A percentile compares a stretch with the other conserved stretches of the same genome.
Evolutionary conservation across 2,113 vertebrate species (phyloP).

Genomic region (Amphiprion ocellaris): DNA sequence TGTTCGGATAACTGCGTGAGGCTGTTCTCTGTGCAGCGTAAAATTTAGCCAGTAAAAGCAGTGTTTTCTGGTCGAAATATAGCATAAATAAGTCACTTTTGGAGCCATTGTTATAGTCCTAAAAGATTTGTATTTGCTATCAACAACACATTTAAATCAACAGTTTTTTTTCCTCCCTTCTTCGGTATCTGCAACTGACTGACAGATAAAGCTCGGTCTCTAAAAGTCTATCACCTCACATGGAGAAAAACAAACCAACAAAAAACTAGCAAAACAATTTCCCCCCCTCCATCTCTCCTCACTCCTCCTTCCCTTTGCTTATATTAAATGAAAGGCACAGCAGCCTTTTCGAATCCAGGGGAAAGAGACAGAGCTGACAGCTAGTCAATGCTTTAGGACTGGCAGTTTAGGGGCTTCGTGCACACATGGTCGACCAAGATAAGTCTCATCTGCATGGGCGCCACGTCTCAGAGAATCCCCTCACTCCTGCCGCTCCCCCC

Average conservation of each 20-base stretch:
- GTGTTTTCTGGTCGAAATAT: constrained; percentile 6
- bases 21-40: not conserved
- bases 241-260: constrained; percentile 78
- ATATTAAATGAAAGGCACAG: constrained; percentile 81
- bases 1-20: not conserved
- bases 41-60: constrained; percentile 19
- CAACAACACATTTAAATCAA: constrained; percentile 65
- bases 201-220: constrained; percentile 66
- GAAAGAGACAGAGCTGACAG: constrained; percentile 82
- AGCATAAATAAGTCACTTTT: constrained; percentile 33
- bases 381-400: constrained; percentile 84
- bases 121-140: constrained; percentile 65
- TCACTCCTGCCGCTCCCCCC: constrained; percentile 47
- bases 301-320: constrained; percentile 67
- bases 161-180: constrained; percentile 21
- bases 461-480: constrained; percentile 78
- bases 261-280: constrained; percentile 70
- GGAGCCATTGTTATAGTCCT: constrained; percentile 21
- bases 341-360: constrained; percentile 78
- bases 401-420: constrained; percentile 82
- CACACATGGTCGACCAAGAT: constrained; percentile 86
- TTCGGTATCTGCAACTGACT: constrained; percentile 66
- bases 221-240: constrained; percentile 69
- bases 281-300: constrained; percentile 14
- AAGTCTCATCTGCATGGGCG: constrained; percentile 87